Conservation (phyloP, 2,113 vertebrate species). For the Psophia crepitans region DNA sequence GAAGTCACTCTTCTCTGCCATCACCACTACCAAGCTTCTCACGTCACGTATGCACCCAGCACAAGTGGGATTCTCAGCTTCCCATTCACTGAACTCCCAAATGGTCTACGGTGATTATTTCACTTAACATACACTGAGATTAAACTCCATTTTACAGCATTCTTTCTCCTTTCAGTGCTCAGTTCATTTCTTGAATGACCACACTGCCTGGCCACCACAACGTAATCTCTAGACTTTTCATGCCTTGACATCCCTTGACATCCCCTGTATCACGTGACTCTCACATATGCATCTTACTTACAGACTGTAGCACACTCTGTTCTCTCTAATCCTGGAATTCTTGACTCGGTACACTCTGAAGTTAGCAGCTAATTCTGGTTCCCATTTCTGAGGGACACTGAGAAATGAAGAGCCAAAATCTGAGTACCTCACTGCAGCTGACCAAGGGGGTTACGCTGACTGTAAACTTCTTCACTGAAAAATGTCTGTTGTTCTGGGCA, state of each 20-base stretch:
- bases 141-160: not conserved
- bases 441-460: not conserved
- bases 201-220: accelerated
- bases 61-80: not conserved
- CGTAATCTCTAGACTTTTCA: not conserved
- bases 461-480: not conserved
- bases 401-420: not conserved
- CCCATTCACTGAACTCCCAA: not conserved
- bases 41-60: not conserved
- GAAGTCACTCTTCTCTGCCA: not conserved
- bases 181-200: not conserved
- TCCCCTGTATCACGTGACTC: not conserved
- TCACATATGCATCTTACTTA: not conserved
- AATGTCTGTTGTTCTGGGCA: not conserved
- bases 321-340: not conserved
- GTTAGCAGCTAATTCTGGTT: not conserved
- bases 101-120: not conserved
- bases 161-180: not conserved
- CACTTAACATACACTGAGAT: not conserved
- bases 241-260: not conserved
- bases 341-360: not conserved
- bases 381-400: not conserved
- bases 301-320: not conserved
- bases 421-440: not conserved
- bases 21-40: not conserved